Conservation (phyloP, 1,140 invertebrate genomes). For the Drosophila willistoni region DNA sequence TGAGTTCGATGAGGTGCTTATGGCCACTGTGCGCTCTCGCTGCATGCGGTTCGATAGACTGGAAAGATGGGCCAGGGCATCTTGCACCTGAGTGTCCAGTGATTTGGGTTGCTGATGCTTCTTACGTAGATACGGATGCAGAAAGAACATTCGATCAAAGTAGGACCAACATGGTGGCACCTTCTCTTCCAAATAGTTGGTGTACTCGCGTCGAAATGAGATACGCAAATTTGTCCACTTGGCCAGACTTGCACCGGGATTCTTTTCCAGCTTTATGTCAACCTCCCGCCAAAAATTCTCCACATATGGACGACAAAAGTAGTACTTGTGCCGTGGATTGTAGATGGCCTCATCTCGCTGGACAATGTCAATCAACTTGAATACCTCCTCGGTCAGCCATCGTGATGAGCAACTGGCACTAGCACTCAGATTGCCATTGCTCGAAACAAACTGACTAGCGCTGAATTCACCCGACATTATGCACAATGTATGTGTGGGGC, state of each 20-base stretch:
- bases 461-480: conserved; percentile 63
- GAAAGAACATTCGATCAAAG: conserved; percentile 80
- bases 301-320: conserved; percentile 80
- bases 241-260: conserved; percentile 80
- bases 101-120: conserved; percentile 78
- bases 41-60: conserved; percentile 72
- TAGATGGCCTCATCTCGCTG: conserved; percentile 80
- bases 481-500: background rate
- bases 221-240: conserved; percentile 82
- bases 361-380: conserved; percentile 78
- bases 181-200: conserved; percentile 78
- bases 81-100: conserved; percentile 74
- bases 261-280: conserved; percentile 76
- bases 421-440: conserved; percentile 47
- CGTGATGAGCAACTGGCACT: conserved; percentile 61
- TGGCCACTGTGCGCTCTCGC: conserved; percentile 59
- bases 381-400: conserved; percentile 80
- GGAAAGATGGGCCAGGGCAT: conserved; percentile 73
- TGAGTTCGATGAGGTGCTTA: conserved; percentile 31
- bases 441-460: conserved; percentile 52
- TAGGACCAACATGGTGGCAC: conserved; percentile 80
- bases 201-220: conserved; percentile 78
- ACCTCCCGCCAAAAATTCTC: conserved; percentile 82
- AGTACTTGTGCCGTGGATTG: conserved; percentile 79
- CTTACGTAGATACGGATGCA: conserved; percentile 77